A percentile compares a stretch with the other conserved stretches of the same genome.
These are phyloP conservation scores for Threskiornis aethiopicus DNA, from an alignment of 2,797 vertebrate species.

Conservation along the genomic window DNA sequence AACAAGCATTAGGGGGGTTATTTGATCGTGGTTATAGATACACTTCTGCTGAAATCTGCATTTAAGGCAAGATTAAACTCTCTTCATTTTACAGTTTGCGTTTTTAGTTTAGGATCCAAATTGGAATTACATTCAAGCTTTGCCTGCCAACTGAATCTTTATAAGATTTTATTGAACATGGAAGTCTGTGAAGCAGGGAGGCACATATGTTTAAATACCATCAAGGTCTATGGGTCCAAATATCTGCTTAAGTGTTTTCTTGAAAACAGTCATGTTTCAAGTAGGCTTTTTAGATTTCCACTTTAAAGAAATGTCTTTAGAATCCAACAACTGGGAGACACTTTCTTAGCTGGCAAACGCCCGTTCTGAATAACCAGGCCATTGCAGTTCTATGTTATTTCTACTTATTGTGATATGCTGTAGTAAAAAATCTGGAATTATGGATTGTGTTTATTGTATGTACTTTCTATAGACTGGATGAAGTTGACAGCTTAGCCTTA, in stretches of 20 bases:
- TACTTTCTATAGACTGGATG: neutral
- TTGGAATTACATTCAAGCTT: neutral
- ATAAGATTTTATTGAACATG: neutral
- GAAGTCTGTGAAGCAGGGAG: neutral
- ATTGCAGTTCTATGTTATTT: neutral
- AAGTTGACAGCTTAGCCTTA: neutral
- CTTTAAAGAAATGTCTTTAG: neutral
- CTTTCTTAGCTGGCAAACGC: neutral
- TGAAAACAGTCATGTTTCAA: neutral
- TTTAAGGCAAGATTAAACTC: neutral
- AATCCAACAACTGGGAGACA: neutral
- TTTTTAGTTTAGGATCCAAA: conserved; percentile 17
- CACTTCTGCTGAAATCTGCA: neutral
- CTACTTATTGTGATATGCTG: neutral
- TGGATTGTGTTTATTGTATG: neutral
- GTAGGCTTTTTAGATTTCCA: neutral
- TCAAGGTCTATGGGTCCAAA: conserved; percentile 16
- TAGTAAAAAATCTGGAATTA: neutral
- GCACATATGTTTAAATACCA: conserved; percentile 12
- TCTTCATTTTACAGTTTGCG: conserved; percentile 18
- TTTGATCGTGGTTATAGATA: neutral
- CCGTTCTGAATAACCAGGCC: neutral
- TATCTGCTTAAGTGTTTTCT: conserved; percentile 34
- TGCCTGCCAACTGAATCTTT: conserved; percentile 17
- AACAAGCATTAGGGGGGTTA: neutral